These are phyloP conservation scores for Zootermopsis nevadensis DNA, from an alignment of 2,888 invertebrate species.

Conservation along the genomic window DNA sequence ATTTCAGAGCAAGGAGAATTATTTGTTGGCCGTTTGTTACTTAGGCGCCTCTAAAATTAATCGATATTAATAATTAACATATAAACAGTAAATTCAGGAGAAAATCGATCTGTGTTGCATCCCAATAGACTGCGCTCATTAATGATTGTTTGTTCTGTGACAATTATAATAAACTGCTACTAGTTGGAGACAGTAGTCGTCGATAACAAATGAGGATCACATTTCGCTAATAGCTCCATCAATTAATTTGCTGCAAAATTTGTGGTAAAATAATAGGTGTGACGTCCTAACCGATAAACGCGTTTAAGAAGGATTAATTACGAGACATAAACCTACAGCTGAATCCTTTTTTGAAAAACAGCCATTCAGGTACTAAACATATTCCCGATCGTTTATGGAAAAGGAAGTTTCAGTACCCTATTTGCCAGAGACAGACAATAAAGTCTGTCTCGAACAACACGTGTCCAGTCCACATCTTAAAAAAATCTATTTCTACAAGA, in stretches of 20 bases:
- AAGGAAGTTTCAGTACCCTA: too few species aligned
- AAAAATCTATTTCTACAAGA: too few species aligned
- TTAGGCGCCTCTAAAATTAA: not conserved
- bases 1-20: not conserved
- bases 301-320: too few species aligned
- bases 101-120: not conserved
- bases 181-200: not conserved
- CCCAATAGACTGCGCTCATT: not conserved
- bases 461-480: too few species aligned
- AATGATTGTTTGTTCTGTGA: not conserved
- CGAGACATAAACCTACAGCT: too few species aligned
- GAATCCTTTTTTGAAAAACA: too few species aligned
- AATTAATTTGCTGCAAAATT: not conserved
- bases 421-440: too few species aligned
- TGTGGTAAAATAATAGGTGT: too few species aligned
- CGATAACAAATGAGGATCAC: not conserved
- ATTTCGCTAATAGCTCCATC: not conserved
- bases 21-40: constrained; percentile 2
- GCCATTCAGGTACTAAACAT: too few species aligned
- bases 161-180: not conserved
- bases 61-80: not conserved
- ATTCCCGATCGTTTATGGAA: too few species aligned
- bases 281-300: too few species aligned
- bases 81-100: not conserved
- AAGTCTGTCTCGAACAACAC: too few species aligned